Conservation (phyloP, 2,797 vertebrate genomes). For the Lateolabrax maculatus region DNA sequence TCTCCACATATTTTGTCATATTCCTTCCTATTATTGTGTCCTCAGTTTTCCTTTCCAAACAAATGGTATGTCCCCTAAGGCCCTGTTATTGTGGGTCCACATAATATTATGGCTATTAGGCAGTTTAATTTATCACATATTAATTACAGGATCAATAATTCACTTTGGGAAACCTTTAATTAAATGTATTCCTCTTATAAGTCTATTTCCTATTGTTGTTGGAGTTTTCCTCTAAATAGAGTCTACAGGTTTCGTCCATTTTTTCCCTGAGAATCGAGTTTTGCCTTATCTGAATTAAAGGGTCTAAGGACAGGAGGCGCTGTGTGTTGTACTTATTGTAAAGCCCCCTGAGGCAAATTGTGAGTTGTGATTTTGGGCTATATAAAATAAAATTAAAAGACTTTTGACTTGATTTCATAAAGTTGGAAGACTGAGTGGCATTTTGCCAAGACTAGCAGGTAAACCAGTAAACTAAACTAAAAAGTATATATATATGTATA, state of each 20-base stretch:
- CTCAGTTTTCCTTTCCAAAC: not conserved
- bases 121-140: not conserved
- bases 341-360: too few relatives aligned
- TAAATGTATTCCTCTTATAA: not conserved
- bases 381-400: too few relatives aligned
- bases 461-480: not conserved
- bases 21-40: not conserved
- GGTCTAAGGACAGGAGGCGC: too few relatives aligned
- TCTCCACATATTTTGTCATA: not conserved
- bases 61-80: not conserved
- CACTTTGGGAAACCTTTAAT: not conserved
- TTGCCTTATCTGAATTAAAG: too few relatives aligned
- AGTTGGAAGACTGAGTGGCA: not conserved
- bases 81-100: not conserved
- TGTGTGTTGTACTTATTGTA: too few relatives aligned
- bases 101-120: not conserved
- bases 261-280: too few relatives aligned
- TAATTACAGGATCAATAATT: not conserved
- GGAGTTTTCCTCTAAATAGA: not conserved
- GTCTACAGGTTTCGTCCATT: too few relatives aligned
- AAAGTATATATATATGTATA: too few relatives aligned
- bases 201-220: not conserved
- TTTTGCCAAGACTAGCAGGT: not conserved
- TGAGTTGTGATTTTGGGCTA: too few relatives aligned
- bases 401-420: too few relatives aligned